Percentiles rank a stretch among this genome's conserved stretches.
Conservation (phyloP, 1,140 invertebrate genomes). For the Drosophila truncata region DNA sequence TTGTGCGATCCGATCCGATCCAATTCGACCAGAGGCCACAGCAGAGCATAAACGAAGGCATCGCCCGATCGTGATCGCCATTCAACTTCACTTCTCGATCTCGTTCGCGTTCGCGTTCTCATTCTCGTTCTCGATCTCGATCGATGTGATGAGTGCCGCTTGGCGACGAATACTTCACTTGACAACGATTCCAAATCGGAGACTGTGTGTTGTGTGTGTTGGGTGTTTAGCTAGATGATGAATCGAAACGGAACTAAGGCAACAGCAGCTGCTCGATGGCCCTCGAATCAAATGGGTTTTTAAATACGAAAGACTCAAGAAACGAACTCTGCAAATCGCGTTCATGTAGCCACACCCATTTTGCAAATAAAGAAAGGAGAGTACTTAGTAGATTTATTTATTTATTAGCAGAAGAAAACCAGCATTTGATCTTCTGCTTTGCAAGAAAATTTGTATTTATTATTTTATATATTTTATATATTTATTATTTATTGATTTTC, state of each 20-base stretch:
- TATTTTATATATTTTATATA: background rate
- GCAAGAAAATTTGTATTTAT: background rate
- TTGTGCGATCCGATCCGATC: background rate
- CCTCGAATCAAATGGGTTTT: slow-evolving; percentile 7
- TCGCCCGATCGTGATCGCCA: slow-evolving; percentile 36
- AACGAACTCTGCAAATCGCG: background rate
- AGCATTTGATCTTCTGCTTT: background rate
- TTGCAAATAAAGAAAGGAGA: background rate
- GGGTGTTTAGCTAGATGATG: slow-evolving; percentile 10
- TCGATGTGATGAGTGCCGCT: slow-evolving; percentile 44
- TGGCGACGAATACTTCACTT: slow-evolving; percentile 60
- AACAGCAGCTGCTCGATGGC: slow-evolving; percentile 1
- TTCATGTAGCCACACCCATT: background rate
- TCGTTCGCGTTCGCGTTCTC: slow-evolving; percentile 1
- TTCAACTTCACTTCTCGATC: slow-evolving; percentile 20
- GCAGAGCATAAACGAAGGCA: background rate
- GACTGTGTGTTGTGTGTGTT: background rate
- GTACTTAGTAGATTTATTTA: too few relatives aligned
- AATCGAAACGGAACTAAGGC: slow-evolving; percentile 15
- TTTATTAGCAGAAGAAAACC: background rate
- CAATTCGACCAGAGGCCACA: too few relatives aligned
- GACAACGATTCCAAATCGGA: slow-evolving; percentile 9
- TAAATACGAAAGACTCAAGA: background rate
- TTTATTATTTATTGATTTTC: too few relatives aligned
- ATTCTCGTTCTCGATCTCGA: slow-evolving; percentile 11